Base-by-base conservation (phyloP, 2,888 invertebrate genomes). In the Clivina fossor region DNA sequence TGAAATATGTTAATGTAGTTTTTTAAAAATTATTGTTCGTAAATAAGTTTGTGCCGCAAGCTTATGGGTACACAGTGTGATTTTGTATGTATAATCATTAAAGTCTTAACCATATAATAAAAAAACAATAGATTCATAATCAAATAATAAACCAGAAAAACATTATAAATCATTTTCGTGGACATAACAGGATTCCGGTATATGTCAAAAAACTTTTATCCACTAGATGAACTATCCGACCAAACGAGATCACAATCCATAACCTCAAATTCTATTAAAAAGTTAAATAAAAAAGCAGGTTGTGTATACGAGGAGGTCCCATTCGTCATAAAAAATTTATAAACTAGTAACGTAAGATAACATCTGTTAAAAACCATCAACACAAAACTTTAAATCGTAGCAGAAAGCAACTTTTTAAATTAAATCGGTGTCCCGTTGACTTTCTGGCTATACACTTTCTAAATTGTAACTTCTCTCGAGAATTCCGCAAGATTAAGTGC, bases 321-420 rank as follows among this genome's bases (percentile, higher is more conserved):
- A 15, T 28, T 32, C 13, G 43, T 51, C 20, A 33, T 51, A 51
- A 51, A 51, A 30, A 22, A 32, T 51, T 51, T 41, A 51, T 41
- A 24, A 20, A 40, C 15, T 51, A 32, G 37, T 30, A 44, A 30
- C 41, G 33, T 24, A n/a, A 32, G 40, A 8, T 20, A 41, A 41
- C 51, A 33, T 32, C 32, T 32, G 51, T 43, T 51, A 51, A 43
- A 51, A 51, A 51, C 50, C 41, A 50, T 50, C 50, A 40, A 24
- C 16, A 16, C 16, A 30, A 50, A 41, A 50, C 40, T 50, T 50
- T 50, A 40, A 50, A 50, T 50, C 16, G 40, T 16, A 24, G 9
- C 9, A 24, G 4, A 24, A 24, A 24, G 26, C 4, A 24, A 24
- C 26, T 24, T 24, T 24, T 7, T 24, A 9, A 24, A 24, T 24